A percentile compares a stretch with the other conserved stretches of the same genome.
Evolutionary conservation across 2,888 invertebrate genomes (phyloP).

Genomic region (Zaprionus obscuricornis): DNA sequence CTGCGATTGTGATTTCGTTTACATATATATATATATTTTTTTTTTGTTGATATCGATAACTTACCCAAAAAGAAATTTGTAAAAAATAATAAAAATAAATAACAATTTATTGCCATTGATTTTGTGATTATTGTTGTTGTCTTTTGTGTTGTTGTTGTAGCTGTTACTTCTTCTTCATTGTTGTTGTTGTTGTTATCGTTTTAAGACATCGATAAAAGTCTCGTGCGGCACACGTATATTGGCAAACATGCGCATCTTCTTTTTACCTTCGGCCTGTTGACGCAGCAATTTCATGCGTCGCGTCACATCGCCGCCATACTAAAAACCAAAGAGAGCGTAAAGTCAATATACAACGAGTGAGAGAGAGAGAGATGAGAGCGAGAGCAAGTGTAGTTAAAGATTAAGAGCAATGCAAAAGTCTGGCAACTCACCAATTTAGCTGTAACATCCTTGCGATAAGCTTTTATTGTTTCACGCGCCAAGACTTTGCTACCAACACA

Average conservation of each 20-base stretch:
- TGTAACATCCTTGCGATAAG: constrained; percentile 96
- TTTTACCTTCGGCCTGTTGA: constrained; percentile 96
- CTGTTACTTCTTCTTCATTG: background rate
- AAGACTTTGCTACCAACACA: constrained; percentile 90
- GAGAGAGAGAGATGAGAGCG: no score
- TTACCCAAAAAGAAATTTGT: constrained; percentile 23
- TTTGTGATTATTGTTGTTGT: no score
- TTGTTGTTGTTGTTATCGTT: constrained; percentile 84
- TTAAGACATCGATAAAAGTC: constrained; percentile 96
- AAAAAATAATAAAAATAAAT: no score
- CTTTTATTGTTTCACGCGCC: constrained; percentile 93
- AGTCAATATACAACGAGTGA: no score
- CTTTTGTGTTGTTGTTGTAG: no score
- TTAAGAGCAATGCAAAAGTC: background rate
- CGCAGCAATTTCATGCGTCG: constrained; percentile 94
- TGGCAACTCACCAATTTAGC: constrained; percentile 91
- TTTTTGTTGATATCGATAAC: constrained; percentile 32
- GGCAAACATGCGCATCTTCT: constrained; percentile 95
- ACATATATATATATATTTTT: no score
- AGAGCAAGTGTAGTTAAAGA: no score
- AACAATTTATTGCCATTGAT: no score
- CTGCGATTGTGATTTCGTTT: no score
- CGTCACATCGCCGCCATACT: constrained; percentile 97
- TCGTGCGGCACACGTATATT: constrained; percentile 96
- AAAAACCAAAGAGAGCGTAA: constrained; percentile 29